These are phyloP conservation scores for Lepetodrilus schrolli DNA, from an alignment of 2,888 invertebrate species.

Conservation along the genomic window DNA sequence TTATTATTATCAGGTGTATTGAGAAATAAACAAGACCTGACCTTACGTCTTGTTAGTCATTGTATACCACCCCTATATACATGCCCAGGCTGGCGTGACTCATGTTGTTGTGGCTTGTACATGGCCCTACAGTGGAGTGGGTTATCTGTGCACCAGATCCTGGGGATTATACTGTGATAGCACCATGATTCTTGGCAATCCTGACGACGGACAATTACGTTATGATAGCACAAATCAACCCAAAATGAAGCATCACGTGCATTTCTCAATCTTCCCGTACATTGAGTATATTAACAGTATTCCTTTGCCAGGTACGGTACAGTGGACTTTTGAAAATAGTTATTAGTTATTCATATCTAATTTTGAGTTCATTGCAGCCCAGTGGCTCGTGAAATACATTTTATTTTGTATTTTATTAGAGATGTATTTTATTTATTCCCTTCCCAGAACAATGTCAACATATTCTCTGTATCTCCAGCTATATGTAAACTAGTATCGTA, in stretches of 20 bases:
- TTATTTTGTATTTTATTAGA: too few relatives aligned
- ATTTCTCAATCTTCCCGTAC: conserved; percentile 64
- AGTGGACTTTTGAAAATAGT: too few relatives aligned
- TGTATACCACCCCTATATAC: background rate
- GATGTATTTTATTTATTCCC: too few relatives aligned
- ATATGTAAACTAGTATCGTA: too few relatives aligned
- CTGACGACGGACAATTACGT: background rate
- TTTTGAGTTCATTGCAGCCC: too few relatives aligned
- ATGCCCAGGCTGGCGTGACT: conserved; percentile 4
- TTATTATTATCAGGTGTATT: background rate
- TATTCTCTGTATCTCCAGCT: too few relatives aligned
- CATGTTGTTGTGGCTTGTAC: background rate
- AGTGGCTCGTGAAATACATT: too few relatives aligned
- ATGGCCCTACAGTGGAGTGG: background rate
- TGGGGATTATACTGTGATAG: too few relatives aligned
- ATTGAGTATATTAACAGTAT: conserved; percentile 49
- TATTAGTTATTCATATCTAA: too few relatives aligned
- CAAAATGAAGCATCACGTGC: conserved; percentile 38
- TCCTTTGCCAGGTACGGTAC: conserved; percentile 42
- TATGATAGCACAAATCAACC: background rate
- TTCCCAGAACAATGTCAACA: too few relatives aligned
- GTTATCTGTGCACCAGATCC: background rate
- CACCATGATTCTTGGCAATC: background rate
- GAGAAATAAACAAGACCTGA: background rate
- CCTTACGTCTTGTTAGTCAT: conserved; percentile 24